Conservation (phyloP, 2,113 vertebrate genomes). For the Ophthalmolycus amberensis region DNA sequence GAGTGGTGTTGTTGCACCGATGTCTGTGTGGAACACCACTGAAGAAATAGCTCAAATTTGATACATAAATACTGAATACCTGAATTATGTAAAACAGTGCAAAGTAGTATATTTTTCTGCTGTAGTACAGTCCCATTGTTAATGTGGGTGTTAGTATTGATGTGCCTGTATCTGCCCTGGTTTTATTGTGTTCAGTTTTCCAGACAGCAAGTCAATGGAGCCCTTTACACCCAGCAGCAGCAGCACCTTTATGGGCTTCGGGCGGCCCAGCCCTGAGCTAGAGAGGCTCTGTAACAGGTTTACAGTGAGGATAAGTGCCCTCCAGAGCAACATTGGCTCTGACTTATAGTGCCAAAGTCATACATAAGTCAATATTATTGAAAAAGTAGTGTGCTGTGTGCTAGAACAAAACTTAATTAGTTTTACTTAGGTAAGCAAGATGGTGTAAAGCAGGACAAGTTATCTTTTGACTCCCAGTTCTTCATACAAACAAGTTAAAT, state of each 20-base stretch:
- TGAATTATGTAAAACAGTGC: neutral
- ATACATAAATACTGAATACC: neutral
- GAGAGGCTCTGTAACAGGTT: slow-evolving; percentile 1
- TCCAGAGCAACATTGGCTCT: slow-evolving; percentile 2
- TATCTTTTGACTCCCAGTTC: neutral
- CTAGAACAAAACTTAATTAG: neutral
- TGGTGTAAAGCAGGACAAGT: neutral
- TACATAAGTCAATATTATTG: slow-evolving; percentile 26
- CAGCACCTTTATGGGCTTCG: neutral
- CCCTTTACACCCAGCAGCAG: neutral
- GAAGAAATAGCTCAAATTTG: neutral
- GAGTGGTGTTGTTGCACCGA: neutral
- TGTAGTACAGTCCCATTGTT: neutral
- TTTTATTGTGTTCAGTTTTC: slow-evolving; percentile 11
- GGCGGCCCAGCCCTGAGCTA: neutral
- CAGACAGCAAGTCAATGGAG: neutral
- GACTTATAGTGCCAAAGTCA: neutral
- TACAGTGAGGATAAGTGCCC: slow-evolving; percentile 10
- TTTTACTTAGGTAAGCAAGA: neutral
- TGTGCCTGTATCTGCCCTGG: neutral
- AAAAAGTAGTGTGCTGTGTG: neutral
- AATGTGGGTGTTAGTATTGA: slow-evolving; percentile 2
- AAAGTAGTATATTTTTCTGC: neutral
- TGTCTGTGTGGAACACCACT: neutral
- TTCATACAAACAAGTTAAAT: slow-evolving; percentile 1